Conservation (phyloP, 2,888 invertebrate species). For the Lomographa bimaculata region DNA sequence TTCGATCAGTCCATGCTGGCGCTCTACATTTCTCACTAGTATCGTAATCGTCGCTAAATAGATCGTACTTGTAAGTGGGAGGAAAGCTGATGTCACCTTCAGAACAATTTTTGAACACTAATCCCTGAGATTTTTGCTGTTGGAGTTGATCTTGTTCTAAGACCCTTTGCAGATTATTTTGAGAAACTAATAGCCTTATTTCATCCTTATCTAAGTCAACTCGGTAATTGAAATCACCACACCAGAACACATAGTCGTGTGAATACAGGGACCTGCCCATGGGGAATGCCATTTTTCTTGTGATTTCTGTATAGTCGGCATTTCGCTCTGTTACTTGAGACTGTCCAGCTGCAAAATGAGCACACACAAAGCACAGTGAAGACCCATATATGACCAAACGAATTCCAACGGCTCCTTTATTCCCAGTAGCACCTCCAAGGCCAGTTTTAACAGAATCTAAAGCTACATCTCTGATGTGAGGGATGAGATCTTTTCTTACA, state of each 20-base stretch:
- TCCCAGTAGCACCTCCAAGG: constrained; percentile 97
- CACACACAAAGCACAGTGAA: constrained; percentile 98
- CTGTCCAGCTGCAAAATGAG: constrained; percentile 99
- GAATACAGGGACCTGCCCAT: constrained; percentile 96
- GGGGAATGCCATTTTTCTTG: constrained; percentile 94
- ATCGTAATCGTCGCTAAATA: constrained; percentile 99
- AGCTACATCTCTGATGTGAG: constrained; percentile 95
- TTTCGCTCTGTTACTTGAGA: constrained; percentile 97
- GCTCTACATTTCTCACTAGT: constrained; percentile 98
- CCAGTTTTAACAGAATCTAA: constrained; percentile 99
- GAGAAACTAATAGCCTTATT: constrained; percentile 91
- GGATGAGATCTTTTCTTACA: constrained; percentile 94
- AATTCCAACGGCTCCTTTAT: constrained; percentile 98
- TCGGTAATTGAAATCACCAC: constrained; percentile 99
- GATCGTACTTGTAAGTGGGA: constrained; percentile 99
- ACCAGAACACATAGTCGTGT: constrained; percentile 99
- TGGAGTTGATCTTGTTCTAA: constrained; percentile 94
- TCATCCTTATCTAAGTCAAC: constrained; percentile 98
- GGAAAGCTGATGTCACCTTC: constrained; percentile 96
- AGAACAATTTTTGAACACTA: constrained; percentile 95
- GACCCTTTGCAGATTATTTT: constrained; percentile 89
- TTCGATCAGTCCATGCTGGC: constrained; percentile 99
- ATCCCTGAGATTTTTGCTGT: constrained; percentile 90
- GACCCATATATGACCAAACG: constrained; percentile 96
- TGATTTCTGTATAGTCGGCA: constrained; percentile 98